Evolutionary conservation across 2,113 vertebrate species (phyloP).

Genomic region (Plestiodon gilberti): DNA sequence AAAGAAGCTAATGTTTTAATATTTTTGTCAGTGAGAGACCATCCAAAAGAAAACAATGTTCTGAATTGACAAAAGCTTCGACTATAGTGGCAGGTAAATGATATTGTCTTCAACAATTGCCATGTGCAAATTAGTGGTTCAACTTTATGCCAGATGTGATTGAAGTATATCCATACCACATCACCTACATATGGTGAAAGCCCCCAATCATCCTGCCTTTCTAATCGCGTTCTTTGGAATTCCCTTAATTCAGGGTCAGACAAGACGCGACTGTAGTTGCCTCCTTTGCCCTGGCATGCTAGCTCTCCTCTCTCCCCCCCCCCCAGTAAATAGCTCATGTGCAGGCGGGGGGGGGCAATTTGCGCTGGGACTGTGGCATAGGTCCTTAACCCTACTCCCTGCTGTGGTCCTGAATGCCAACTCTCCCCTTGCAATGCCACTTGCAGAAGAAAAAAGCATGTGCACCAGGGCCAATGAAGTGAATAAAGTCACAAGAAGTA

Average conservation of each 20-base stretch:
- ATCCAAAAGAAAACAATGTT: slow-evolving; percentile 36
- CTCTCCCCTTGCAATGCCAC: too few species aligned
- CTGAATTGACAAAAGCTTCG: slow-evolving; percentile 57
- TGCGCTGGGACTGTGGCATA: too few species aligned
- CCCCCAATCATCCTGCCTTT: background rate
- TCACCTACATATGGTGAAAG: background rate
- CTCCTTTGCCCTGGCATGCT: too few species aligned
- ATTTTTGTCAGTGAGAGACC: slow-evolving; percentile 51
- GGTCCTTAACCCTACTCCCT: too few species aligned
- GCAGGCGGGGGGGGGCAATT: too few species aligned
- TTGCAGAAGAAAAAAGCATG: too few species aligned
- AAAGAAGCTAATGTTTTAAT: slow-evolving; percentile 35
- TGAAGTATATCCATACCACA: background rate
- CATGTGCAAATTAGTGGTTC: background rate
- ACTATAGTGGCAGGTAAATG: slow-evolving; percentile 71
- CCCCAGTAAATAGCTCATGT: too few species aligned
- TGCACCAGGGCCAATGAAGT: background rate
- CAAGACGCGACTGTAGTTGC: too few species aligned
- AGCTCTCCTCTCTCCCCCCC: too few species aligned
- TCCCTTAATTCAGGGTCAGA: background rate
- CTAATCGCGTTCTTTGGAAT: background rate
- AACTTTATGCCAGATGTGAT: background rate
- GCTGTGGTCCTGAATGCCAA: too few species aligned
- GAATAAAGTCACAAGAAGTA: background rate
- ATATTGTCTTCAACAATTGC: slow-evolving; percentile 13